Conservation (phyloP, 2,888 invertebrate species). For the Embidobia sp. region DNA sequence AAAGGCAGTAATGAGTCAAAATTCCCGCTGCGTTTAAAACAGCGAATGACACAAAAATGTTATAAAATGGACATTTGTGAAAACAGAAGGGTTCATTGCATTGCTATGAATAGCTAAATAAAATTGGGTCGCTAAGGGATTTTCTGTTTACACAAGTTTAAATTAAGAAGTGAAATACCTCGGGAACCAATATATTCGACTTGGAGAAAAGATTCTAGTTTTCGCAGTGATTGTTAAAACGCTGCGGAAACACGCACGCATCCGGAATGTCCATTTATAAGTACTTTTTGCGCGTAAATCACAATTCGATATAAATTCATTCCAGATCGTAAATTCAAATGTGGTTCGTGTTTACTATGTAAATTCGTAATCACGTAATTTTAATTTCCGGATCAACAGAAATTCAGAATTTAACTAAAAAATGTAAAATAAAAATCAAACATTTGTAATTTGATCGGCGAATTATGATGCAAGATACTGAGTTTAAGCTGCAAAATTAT, state of each 20-base stretch:
- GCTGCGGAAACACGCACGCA: conserved; percentile 24
- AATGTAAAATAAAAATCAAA: no score
- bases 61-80: conserved; percentile 29
- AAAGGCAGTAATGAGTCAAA: conserved; percentile 3
- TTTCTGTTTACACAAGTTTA: conserved; percentile 48
- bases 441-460: no score
- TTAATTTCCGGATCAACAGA: no score
- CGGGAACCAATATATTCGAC: conserved; percentile 42
- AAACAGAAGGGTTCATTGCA: conserved; percentile 24
- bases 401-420: no score
- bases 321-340: conserved; percentile 30
- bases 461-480: no score
- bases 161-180: conserved; percentile 51
- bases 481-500: no score
- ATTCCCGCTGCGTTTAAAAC: not conserved
- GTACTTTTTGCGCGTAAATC: conserved; percentile 30
- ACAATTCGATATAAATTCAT: conserved; percentile 45
- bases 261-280: conserved; percentile 45
- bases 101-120: conserved; percentile 37
- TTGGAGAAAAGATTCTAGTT: conserved; percentile 15
- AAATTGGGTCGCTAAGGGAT: conserved; percentile 55
- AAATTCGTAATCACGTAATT: no score
- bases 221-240: conserved; percentile 27
- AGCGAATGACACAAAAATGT: conserved; percentile 11
- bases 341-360: not conserved